phyloP scores from a whole-genome alignment of 2,113 vertebrate species.

The Anoura caudifer region DNA sequence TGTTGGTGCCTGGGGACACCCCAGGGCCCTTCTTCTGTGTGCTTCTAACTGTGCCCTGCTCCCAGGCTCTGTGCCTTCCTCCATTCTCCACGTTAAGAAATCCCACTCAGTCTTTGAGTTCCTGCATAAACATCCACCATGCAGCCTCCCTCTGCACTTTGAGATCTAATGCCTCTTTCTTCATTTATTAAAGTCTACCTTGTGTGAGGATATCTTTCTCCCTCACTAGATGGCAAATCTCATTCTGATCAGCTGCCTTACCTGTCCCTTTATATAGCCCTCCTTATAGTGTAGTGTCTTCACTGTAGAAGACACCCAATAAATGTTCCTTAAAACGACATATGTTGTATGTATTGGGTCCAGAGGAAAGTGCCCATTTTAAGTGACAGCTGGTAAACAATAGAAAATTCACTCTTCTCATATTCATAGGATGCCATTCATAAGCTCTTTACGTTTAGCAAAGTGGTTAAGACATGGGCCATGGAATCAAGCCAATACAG shows the following conservation, averaged over 20 bases:
- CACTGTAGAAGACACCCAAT: background rate
- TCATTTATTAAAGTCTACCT: background rate
- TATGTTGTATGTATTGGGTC: background rate
- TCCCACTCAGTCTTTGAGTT: background rate
- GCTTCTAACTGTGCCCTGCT: background rate
- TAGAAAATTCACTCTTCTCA: background rate
- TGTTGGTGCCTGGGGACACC: fast-evolving
- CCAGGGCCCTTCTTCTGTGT: fast-evolving
- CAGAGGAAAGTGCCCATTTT: background rate
- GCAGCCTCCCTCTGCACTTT: background rate
- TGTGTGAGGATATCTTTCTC: background rate
- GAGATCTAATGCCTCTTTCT: background rate
- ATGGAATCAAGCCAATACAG: background rate
- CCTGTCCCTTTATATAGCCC: background rate
- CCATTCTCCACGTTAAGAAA: background rate
- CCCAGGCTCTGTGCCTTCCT: background rate
- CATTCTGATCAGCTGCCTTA: background rate
- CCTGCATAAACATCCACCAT: background rate
- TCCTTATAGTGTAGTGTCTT: background rate
- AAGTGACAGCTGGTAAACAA: background rate
- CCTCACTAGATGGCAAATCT: background rate
- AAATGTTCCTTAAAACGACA: background rate
- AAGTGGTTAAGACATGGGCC: background rate
- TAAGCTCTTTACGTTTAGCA: background rate
- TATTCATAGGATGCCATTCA: background rate